These are phyloP conservation scores for Labeo rohita DNA, from an alignment of 2,113 vertebrate species.

Conservation along the genomic window DNA sequence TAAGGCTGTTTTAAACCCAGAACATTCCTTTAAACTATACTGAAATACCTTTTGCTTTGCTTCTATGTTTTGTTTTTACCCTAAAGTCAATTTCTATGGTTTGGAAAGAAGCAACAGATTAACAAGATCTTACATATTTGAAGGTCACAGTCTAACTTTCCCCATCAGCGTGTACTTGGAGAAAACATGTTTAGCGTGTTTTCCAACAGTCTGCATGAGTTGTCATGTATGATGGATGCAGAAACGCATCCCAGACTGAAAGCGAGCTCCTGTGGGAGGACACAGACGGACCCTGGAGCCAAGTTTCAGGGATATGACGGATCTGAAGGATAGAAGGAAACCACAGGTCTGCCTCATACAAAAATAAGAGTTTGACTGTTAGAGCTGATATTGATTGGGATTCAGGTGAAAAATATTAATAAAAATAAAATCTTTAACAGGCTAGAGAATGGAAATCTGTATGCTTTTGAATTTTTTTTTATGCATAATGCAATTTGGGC, in stretches of 20 bases:
- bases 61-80: no score
- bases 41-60: no score
- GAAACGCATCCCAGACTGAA: constrained; percentile 18
- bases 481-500: no score
- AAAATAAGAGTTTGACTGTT: not conserved
- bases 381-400: not conserved
- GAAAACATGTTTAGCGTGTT: not conserved
- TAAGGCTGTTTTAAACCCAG: no score
- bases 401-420: not conserved
- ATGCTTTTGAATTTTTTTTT: no score
- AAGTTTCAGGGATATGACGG: not conserved
- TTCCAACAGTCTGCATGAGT: not conserved
- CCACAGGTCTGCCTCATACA: not conserved
- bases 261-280: not conserved
- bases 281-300: not conserved
- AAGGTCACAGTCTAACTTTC: not conserved
- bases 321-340: not conserved
- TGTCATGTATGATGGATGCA: constrained; percentile 6
- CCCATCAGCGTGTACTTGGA: not conserved
- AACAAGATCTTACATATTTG: not conserved
- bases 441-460: not conserved
- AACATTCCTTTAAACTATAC: no score
- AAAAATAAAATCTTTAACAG: not conserved
- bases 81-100: not conserved
- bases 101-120: not conserved